Evolutionary conservation across 2,888 invertebrate genomes (phyloP).

Genomic region (Ormyrus rosae): DNA sequence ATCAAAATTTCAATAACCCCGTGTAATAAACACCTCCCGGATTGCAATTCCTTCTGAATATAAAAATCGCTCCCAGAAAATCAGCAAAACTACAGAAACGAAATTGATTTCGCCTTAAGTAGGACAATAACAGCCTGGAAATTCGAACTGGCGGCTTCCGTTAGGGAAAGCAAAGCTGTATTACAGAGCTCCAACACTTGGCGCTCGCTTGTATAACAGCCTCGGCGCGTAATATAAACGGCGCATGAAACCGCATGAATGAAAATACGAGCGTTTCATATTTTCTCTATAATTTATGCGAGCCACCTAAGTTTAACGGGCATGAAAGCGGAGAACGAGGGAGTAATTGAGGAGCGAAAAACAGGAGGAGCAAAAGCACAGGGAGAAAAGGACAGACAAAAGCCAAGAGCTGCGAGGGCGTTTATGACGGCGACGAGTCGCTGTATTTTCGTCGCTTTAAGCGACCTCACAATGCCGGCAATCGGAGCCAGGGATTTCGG

Average conservation of each 20-base stretch:
- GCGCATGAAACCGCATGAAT: conserved; percentile 17
- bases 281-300: conserved; percentile 48
- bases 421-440: conserved; percentile 22
- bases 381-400: conserved; percentile 18
- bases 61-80: background rate
- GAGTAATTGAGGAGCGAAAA: conserved; percentile 52
- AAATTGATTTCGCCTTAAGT: conserved; percentile 3
- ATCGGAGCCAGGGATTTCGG: background rate
- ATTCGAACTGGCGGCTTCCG: background rate
- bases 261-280: conserved; percentile 42
- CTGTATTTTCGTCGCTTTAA: conserved; percentile 19
- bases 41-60: no score
- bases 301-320: conserved; percentile 43
- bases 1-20: no score
- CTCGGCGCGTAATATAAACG: conserved; percentile 13
- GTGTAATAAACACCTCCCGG: no score
- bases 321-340: conserved; percentile 45
- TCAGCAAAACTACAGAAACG: background rate
- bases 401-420: conserved; percentile 20
- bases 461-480: background rate
- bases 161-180: conserved; percentile 1
- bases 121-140: conserved; percentile 11
- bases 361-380: conserved; percentile 13
- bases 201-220: background rate
- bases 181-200: background rate